Evolutionary conservation across 64 coral and sea anemone species (phyloP), one percentile per base, ranked within the genome.

Genomic region (Montipora capricornis): DNA sequence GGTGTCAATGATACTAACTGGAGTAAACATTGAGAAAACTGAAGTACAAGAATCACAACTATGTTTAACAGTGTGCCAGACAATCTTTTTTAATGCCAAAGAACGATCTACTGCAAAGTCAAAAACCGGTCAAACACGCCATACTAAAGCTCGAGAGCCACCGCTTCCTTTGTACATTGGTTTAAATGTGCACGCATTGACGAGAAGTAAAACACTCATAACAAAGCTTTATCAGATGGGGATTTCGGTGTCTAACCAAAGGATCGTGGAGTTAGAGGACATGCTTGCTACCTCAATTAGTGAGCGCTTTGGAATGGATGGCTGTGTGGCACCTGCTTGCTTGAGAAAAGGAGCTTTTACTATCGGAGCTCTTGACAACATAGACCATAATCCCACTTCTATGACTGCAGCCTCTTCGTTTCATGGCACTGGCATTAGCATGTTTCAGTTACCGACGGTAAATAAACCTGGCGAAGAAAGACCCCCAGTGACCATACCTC

Each of bases 51-150:
- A 95, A 71, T 67, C 93, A 17, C 93, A 95, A 48, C 2, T 53
- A 85, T 95, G 93, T 85, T 95, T 95, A 90, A 95, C 93, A 52
- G 93, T 95, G 9, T 89, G 87, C 74, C 93, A 95, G 74, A 87
- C 87, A 46, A 90, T 83, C 19, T 15, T 94, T 47, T 94, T 90
- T 70, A 94, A 94, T 90, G 87, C 93, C 49, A 94, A 94, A 47
- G 66, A 45, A 75, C 79, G 74, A 94, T 77, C 69, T 76, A 68
- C 68, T 2, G 51, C 10, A 90, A 89, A 77, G 69, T 90, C 69
- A 22, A 89, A 94, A 90, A 90, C 77, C 47, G 87, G 93, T 68
- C 93, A 94, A 68, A 94, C 87, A 80, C 61, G 93, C 73, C 93
- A 94, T 89, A 94, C 79, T 47, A 94, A 90, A 77, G 51, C 88